Percentiles rank a stretch among this genome's conserved stretches.
These are phyloP conservation scores for Rynchops niger DNA, from an alignment of 2,113 vertebrate species.

Conservation along the genomic window DNA sequence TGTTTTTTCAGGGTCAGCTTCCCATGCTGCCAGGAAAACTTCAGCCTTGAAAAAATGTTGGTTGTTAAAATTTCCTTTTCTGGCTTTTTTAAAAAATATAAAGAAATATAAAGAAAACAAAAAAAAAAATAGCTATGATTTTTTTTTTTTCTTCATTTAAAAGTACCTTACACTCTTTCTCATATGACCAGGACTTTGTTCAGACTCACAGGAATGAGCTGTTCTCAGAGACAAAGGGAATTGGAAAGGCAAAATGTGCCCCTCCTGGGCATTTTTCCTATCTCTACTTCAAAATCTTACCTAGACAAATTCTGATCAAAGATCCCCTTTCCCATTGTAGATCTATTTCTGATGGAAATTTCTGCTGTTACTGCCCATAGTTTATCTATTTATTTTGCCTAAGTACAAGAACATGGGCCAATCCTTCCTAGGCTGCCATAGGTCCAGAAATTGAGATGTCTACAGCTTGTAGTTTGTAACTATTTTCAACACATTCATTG, in stretches of 20 bases:
- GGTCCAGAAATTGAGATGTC: background rate
- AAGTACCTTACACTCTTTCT: background rate
- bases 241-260: fast-evolving
- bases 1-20: background rate
- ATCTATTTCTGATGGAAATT: background rate
- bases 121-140: no score
- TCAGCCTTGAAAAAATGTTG: background rate
- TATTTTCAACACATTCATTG: background rate
- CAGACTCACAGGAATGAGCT: background rate
- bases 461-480: background rate
- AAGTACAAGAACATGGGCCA: background rate
- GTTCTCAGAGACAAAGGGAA: background rate
- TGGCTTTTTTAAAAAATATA: background rate
- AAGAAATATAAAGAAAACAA: background rate
- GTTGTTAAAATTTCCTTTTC: background rate
- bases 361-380: background rate
- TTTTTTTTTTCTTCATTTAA: background rate
- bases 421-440: background rate
- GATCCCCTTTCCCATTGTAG: background rate
- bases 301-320: background rate
- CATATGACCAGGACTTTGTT: background rate
- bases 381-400: background rate
- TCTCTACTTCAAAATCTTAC: background rate
- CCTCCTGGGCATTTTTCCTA: background rate
- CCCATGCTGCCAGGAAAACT: background rate